Conservation (phyloP, 2,888 invertebrate genomes). For the Stenolophus ochropezus region DNA sequence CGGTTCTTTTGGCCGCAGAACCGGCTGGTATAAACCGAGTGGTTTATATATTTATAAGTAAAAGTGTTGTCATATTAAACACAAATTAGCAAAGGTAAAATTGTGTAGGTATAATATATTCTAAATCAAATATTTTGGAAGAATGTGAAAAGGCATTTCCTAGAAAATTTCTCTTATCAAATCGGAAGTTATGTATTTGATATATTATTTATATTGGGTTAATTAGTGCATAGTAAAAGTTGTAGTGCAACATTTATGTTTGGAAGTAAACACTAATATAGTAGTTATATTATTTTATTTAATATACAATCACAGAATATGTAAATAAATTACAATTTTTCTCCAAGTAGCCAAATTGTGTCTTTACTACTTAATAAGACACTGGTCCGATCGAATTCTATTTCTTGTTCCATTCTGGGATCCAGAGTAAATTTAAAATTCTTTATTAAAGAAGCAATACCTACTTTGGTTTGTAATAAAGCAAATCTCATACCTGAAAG, state of each 20-base stretch:
- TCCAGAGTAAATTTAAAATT: neutral
- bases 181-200: neutral
- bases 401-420: neutral
- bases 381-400: neutral
- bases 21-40: too few relatives aligned
- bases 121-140: neutral
- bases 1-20: too few relatives aligned
- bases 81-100: too few relatives aligned
- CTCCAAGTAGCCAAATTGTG: neutral
- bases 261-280: too few relatives aligned
- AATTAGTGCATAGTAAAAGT: neutral
- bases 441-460: neutral
- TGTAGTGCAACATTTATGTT: neutral
- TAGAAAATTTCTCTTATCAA: neutral
- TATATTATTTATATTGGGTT: neutral
- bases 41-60: too few relatives aligned
- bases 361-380: neutral
- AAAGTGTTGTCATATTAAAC: too few relatives aligned
- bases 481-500: slow-evolving; percentile 15
- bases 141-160: neutral
- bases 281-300: too few relatives aligned
- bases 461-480: slow-evolving; percentile 1
- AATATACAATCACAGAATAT: too few relatives aligned
- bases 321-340: neutral
- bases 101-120: too few relatives aligned